phyloP scores from a whole-genome alignment of 2,888 invertebrate genomes.

The Parthenolecanium corni region DNA sequence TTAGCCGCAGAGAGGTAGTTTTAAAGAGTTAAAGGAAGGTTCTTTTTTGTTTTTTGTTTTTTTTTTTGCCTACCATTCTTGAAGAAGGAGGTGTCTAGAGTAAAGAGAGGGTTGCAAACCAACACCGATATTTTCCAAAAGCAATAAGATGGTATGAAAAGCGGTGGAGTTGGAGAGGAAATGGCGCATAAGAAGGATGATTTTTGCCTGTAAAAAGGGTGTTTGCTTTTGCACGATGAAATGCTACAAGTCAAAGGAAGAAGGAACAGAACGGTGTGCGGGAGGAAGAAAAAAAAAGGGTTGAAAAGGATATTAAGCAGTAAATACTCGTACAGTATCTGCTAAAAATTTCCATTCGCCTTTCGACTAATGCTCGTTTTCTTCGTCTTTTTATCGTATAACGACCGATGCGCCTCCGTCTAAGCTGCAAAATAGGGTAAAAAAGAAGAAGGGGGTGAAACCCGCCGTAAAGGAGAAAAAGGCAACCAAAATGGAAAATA shows the following conservation, averaged over 20 bases:
- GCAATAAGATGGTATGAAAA: constrained; percentile 21
- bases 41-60: too few relatives aligned
- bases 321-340: constrained; percentile 29
- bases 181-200: constrained; percentile 29
- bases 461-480: too few relatives aligned
- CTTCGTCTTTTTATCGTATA: background rate
- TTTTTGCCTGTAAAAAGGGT: constrained; percentile 29
- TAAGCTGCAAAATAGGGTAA: too few relatives aligned
- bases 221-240: constrained; percentile 29
- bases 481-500: too few relatives aligned
- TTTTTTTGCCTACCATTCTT: background rate
- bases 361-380: background rate
- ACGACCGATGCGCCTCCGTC: background rate
- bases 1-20: constrained; percentile 29
- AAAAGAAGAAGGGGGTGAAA: too few relatives aligned
- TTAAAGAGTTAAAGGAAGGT: background rate
- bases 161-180: constrained; percentile 19
- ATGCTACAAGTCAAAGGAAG: constrained; percentile 26
- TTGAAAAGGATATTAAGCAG: constrained; percentile 28
- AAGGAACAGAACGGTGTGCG: too few relatives aligned
- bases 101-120: constrained; percentile 23
- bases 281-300: constrained; percentile 15
- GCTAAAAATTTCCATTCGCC: constrained; percentile 23
- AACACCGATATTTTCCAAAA: constrained; percentile 27
- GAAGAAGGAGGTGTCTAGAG: constrained; percentile 17